A percentile compares a stretch with the other conserved stretches of the same genome.
Conservation (phyloP, 2,888 invertebrate species). For the Octodonta nipae region DNA sequence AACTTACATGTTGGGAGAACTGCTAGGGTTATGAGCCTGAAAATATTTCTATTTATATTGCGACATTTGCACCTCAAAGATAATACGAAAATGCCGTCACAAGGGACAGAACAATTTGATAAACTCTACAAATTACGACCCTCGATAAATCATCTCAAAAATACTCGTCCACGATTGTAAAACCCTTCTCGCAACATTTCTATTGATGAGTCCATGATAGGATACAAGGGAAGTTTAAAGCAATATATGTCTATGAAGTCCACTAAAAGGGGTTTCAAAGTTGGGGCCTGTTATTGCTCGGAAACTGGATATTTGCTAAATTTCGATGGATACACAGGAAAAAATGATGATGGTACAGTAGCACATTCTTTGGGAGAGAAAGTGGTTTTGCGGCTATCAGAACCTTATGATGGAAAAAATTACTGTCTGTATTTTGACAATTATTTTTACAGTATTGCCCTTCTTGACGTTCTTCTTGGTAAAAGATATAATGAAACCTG, state of each 20-base stretch:
- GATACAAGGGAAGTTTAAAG: constrained; percentile 6
- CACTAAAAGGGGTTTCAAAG: constrained; percentile 6
- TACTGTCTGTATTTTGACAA: no score
- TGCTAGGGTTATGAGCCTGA: constrained; percentile 10
- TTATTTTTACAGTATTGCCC: constrained; percentile 5
- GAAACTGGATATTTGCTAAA: constrained; percentile 7
- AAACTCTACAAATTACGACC: constrained; percentile 14
- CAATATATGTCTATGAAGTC: constrained; percentile 8
- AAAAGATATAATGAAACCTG: constrained; percentile 5
- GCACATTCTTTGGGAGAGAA: constrained; percentile 1
- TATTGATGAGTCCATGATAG: constrained; percentile 8
- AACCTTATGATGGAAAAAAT: no score
- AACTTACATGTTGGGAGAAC: constrained; percentile 12
- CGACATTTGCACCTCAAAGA: constrained; percentile 15
- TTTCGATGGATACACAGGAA: constrained; percentile 6
- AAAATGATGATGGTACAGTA: constrained; percentile 4
- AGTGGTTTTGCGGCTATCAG: constrained; percentile 7
- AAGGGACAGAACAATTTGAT: constrained; percentile 8
- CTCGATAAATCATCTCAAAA: constrained; percentile 5
- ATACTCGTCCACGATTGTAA: constrained; percentile 5
- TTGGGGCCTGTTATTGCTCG: constrained; percentile 6
- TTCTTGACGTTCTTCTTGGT: constrained; percentile 6
- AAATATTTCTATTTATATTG: constrained; percentile 14
- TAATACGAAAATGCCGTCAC: constrained; percentile 11
- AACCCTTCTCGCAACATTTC: no score